Conservation (phyloP, 2,888 invertebrate species). For the Heliothis peltigera region DNA sequence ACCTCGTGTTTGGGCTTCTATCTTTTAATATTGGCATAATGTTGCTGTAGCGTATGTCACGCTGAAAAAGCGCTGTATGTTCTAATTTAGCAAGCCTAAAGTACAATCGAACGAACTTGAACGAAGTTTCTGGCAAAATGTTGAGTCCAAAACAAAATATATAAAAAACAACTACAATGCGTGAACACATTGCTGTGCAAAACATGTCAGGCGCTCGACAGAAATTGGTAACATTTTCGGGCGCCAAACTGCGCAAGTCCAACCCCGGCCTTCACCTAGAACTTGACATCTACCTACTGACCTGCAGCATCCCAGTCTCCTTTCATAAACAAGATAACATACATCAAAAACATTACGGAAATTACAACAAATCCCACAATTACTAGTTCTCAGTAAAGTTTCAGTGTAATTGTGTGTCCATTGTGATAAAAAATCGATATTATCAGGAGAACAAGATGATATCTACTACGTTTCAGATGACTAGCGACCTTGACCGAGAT, state of each 20-base stretch:
- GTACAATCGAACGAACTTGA: no score
- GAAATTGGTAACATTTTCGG: constrained; percentile 55
- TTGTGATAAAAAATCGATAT: constrained; percentile 6
- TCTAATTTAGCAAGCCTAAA: no score
- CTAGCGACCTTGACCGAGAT: constrained; percentile 49
- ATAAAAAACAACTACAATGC: background rate
- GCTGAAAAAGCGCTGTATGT: no score
- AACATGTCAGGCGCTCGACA: background rate
- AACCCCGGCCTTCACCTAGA: constrained; percentile 75
- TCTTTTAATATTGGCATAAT: no score
- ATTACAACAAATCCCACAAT: no score
- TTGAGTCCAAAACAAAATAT: no score
- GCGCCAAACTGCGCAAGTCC: constrained; percentile 70
- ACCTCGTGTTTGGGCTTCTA: no score
- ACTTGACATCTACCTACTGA: constrained; percentile 73
- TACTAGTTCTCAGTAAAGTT: background rate
- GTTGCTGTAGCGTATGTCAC: no score
- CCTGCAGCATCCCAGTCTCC: constrained; percentile 41
- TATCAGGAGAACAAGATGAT: background rate
- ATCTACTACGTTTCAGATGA: constrained; percentile 20
- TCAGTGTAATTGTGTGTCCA: background rate
- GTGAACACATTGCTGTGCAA: constrained; percentile 6
- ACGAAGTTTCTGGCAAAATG: no score
- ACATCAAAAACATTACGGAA: constrained; percentile 1
- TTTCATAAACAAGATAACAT: constrained; percentile 32